phyloP scores from a whole-genome alignment of 2,888 invertebrate genomes.

The Chaitophorus viminalis region DNA sequence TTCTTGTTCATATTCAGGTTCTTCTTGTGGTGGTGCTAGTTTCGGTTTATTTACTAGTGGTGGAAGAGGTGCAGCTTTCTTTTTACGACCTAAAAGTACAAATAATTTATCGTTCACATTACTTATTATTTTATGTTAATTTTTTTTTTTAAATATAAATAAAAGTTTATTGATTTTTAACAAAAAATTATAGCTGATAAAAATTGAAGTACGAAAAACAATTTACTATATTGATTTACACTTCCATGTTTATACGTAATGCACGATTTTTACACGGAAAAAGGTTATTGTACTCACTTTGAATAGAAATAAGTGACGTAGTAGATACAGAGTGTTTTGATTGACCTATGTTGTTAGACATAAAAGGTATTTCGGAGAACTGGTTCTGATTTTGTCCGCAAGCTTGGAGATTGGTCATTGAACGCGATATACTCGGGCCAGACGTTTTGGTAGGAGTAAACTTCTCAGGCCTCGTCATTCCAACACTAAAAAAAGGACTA shows the following conservation, averaged over 20 bases:
- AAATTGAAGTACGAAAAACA: too few species aligned
- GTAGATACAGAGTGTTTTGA: constrained; percentile 63
- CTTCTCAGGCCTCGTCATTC: constrained; percentile 9
- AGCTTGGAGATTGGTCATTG: constrained; percentile 65
- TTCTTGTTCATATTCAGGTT: constrained; percentile 45
- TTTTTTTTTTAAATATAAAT: too few species aligned
- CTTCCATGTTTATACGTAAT: too few species aligned
- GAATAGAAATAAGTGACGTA: constrained; percentile 60
- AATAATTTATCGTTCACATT: too few species aligned
- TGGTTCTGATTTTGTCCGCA: constrained; percentile 63
- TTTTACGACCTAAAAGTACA: constrained; percentile 69
- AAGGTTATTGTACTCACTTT: constrained; percentile 50
- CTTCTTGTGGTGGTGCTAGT: constrained; percentile 62
- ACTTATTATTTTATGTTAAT: too few species aligned
- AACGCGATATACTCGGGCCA: constrained; percentile 64
- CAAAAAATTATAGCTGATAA: too few species aligned
- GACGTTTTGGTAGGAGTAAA: constrained; percentile 37
- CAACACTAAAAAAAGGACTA: background rate
- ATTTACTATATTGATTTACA: too few species aligned
- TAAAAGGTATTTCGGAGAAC: constrained; percentile 67
- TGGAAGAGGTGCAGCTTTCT: constrained; percentile 73
- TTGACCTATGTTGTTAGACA: constrained; percentile 63
- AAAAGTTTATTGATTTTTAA: too few species aligned
- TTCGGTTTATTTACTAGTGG: constrained; percentile 65
- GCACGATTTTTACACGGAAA: background rate